Conservation (phyloP, 2,113 vertebrate genomes). For the Anoura caudifer region DNA sequence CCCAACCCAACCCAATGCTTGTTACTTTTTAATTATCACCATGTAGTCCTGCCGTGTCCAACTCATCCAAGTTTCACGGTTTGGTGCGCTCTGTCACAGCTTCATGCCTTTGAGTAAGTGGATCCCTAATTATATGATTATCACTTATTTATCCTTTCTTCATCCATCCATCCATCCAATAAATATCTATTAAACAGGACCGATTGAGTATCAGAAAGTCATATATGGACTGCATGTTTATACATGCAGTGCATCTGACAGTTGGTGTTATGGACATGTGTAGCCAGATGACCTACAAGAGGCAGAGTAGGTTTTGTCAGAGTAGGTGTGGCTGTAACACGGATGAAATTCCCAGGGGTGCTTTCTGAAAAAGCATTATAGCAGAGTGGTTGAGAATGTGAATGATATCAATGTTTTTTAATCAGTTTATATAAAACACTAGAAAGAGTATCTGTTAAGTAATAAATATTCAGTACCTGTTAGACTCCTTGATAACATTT, state of each 20-base stretch:
- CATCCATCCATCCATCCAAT: not conserved
- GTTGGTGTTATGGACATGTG: not conserved
- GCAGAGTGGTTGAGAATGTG: not conserved
- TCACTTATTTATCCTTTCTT: not conserved
- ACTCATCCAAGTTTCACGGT: not conserved
- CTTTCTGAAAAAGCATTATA: not conserved
- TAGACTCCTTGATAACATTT: not conserved
- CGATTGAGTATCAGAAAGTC: not conserved
- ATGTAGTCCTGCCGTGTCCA: no score
- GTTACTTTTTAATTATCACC: not conserved
- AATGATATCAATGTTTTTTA: not conserved
- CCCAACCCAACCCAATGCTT: not conserved
- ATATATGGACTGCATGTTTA: not conserved
- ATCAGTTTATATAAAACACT: not conserved
- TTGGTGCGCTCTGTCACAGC: not conserved
- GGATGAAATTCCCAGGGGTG: no score
- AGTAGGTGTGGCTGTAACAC: not conserved
- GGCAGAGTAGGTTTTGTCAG: not conserved
- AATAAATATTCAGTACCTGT: not conserved
- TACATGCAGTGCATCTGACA: not conserved
- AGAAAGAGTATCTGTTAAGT: not conserved
- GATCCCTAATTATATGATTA: not conserved
- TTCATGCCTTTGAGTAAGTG: not conserved
- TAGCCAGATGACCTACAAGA: not conserved
- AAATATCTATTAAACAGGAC: not conserved